phyloP scores from a whole-genome alignment of 1,140 invertebrate genomes.

The Bombyx mori region DNA sequence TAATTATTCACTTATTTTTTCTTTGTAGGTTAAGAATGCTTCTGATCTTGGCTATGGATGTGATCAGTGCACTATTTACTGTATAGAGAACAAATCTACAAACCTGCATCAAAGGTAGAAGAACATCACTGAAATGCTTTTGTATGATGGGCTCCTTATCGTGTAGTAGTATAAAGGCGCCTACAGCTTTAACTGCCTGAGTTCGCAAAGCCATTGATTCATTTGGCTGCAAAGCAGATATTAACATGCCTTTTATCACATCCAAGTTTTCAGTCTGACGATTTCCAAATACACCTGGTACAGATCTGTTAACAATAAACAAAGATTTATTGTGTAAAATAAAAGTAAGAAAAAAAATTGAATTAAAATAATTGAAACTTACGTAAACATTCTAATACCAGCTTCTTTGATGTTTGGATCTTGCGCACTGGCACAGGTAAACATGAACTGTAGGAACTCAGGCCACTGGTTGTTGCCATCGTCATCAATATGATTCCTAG shows the following conservation, averaged over 20 bases:
- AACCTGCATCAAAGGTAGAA: slow-evolving; percentile 84
- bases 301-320: slow-evolving; percentile 75
- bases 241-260: slow-evolving; percentile 95
- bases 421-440: slow-evolving; percentile 91
- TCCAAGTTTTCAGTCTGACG: slow-evolving; percentile 93
- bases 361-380: slow-evolving; percentile 45
- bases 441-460: slow-evolving; percentile 96
- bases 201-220: slow-evolving; percentile 81
- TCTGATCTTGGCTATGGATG: too few relatives aligned
- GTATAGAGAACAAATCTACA: slow-evolving; percentile 5
- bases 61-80: too few relatives aligned
- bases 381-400: slow-evolving; percentile 95
- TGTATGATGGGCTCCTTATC: slow-evolving; percentile 91
- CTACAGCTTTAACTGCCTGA: slow-evolving; percentile 87
- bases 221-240: slow-evolving; percentile 81
- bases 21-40: too few relatives aligned
- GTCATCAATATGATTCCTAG: slow-evolving; percentile 95
- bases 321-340: background rate
- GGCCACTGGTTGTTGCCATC: slow-evolving; percentile 98
- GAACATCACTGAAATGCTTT: slow-evolving; percentile 88
- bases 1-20: too few relatives aligned
- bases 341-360: background rate
- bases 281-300: slow-evolving; percentile 97
- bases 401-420: slow-evolving; percentile 90
- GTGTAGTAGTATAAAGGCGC: slow-evolving; percentile 92